A percentile compares a stretch with the other conserved stretches of the same genome.
Conservation (phyloP, 2,888 invertebrate species). For the Caenorhabditis imperialis region DNA sequence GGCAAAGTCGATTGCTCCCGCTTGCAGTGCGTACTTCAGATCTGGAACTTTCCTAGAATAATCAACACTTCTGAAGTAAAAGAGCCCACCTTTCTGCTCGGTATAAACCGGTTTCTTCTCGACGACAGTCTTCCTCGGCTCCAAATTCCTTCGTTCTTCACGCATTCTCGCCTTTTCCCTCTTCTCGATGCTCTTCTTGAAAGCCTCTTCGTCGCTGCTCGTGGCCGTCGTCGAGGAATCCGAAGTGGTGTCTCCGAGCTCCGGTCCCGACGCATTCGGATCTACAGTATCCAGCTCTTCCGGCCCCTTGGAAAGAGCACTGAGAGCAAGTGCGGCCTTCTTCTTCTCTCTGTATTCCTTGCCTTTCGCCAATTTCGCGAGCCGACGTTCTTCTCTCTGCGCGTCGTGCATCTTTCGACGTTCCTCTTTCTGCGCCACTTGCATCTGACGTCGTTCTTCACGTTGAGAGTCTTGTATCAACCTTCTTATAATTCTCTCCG, state of each 20-base stretch:
- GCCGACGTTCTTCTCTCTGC: not conserved
- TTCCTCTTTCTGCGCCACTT: not conserved
- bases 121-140: slow-evolving; percentile 23
- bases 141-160: slow-evolving; percentile 12
- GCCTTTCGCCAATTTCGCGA: too few species aligned
- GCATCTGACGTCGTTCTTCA: slow-evolving; percentile 7
- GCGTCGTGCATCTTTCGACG: not conserved
- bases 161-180: slow-evolving; percentile 40
- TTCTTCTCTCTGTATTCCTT: too few species aligned
- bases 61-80: too few species aligned
- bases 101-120: slow-evolving; percentile 27
- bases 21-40: slow-evolving; percentile 14
- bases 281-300: not conserved
- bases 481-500: slow-evolving; percentile 38
- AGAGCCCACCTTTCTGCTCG: not conserved
- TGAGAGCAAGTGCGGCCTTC: not conserved
- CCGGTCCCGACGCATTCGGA: slow-evolving; percentile 5
- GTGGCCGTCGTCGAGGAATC: slow-evolving; percentile 20
- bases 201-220: slow-evolving; percentile 32
- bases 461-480: slow-evolving; percentile 30
- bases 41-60: too few species aligned
- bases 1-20: slow-evolving; percentile 19
- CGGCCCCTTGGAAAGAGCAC: not conserved
- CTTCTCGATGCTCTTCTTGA: slow-evolving; percentile 4
- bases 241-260: slow-evolving; percentile 2